Percentiles rank a stretch among this genome's conserved stretches.
phyloP scores from a whole-genome alignment of 2,113 vertebrate genomes.

The Sinocyclocheilus rhinocerous region DNA sequence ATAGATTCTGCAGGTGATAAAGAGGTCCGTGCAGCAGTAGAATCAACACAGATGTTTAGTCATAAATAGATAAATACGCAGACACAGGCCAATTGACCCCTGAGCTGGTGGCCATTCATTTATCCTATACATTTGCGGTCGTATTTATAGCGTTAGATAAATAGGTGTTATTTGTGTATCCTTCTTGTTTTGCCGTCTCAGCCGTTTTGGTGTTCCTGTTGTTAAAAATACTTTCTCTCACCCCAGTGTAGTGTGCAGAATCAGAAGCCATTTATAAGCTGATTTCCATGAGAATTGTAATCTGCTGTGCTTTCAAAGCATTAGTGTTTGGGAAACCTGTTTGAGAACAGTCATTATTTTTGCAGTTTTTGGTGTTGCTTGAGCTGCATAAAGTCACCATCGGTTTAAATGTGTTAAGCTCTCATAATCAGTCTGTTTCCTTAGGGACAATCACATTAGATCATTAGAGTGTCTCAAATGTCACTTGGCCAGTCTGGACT shows the following conservation, averaged over 20 bases:
- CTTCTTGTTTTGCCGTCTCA: neutral
- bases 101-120: no score
- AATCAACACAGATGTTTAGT: neutral
- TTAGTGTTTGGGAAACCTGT: neutral
- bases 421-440: neutral
- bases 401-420: neutral
- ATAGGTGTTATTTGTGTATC: neutral
- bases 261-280: no score
- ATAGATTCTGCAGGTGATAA: neutral
- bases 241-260: neutral
- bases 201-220: neutral
- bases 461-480: neutral
- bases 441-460: neutral
- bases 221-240: neutral
- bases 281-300: no score
- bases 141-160: neutral
- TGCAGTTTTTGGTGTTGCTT: neutral
- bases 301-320: no score
- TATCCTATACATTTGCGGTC: no score
- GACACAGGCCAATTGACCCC: neutral
- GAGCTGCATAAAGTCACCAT: neutral
- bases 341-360: neutral
- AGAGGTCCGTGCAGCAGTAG: neutral
- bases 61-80: neutral
- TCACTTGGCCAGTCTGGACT: neutral